Conservation (phyloP, 2,888 invertebrate species). For the Anoncus sp. region DNA sequence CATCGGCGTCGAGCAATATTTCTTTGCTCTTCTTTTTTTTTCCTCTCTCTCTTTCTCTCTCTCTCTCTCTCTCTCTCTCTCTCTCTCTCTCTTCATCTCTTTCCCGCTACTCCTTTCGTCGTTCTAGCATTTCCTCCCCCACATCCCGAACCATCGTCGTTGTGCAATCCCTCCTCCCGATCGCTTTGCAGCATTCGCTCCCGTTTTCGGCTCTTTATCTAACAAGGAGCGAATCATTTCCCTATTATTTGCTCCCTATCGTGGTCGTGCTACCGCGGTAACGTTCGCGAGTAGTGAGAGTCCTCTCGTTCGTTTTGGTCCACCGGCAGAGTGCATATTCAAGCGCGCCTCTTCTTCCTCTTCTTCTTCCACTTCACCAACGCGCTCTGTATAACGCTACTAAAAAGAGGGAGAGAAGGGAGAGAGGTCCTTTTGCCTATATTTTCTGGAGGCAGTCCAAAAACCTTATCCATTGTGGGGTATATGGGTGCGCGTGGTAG, state of each 20-base stretch:
- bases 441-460: slow-evolving; percentile 82
- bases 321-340: slow-evolving; percentile 73
- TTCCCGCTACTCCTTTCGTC: slow-evolving; percentile 38
- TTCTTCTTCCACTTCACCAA: slow-evolving; percentile 60
- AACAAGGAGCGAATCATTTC: slow-evolving; percentile 83
- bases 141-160: slow-evolving; percentile 41
- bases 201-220: slow-evolving; percentile 80
- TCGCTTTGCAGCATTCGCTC: slow-evolving; percentile 72
- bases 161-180: slow-evolving; percentile 13
- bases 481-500: slow-evolving; percentile 56
- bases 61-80: slow-evolving; percentile 31
- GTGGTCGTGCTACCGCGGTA: slow-evolving; percentile 60
- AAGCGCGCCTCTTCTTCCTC: slow-evolving; percentile 65
- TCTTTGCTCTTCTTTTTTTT: slow-evolving; percentile 76
- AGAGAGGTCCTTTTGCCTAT: slow-evolving; percentile 69
- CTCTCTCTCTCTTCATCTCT: slow-evolving; percentile 4
- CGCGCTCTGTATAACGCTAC: slow-evolving; percentile 33
- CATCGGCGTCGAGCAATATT: slow-evolving; percentile 81
- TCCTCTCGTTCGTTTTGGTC: slow-evolving; percentile 77
- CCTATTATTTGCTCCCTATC: slow-evolving; percentile 83
- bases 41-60: slow-evolving; percentile 28
- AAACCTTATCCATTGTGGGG: slow-evolving; percentile 80
- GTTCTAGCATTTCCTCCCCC: slow-evolving; percentile 45
- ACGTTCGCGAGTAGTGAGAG: slow-evolving; percentile 52
- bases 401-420: slow-evolving; percentile 31